Percentiles rank a stretch among this genome's conserved stretches.
These are phyloP conservation scores for Nannobrachium achirus DNA, from an alignment of 2,113 vertebrate species.

Conservation along the genomic window DNA sequence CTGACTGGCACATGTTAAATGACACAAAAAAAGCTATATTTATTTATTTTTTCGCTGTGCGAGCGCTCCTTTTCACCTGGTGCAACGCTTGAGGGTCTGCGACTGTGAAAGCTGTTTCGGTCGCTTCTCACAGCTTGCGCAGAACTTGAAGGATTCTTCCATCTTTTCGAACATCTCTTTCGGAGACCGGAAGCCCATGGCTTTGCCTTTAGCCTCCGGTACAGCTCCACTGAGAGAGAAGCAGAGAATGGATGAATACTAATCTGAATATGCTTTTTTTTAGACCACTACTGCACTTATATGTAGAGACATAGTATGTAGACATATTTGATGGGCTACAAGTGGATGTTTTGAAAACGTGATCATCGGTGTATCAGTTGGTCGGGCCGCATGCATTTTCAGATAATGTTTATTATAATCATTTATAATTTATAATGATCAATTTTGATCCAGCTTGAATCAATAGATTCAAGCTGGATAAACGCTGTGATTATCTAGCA, in stretches of 20 bases:
- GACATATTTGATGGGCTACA: too few relatives aligned
- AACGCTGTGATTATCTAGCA: too few relatives aligned
- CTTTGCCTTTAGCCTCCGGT: slow-evolving; percentile 66
- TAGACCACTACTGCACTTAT: too few relatives aligned
- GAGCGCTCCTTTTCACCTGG: slow-evolving; percentile 73
- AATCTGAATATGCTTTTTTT: too few relatives aligned
- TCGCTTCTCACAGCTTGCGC: slow-evolving; percentile 82
- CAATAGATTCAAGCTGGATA: too few relatives aligned
- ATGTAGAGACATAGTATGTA: too few relatives aligned
- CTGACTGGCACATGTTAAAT: background rate
- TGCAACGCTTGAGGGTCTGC: slow-evolving; percentile 84
- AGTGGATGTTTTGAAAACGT: too few relatives aligned
- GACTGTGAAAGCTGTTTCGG: slow-evolving; percentile 76
- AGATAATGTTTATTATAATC: too few relatives aligned
- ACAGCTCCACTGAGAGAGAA: slow-evolving; percentile 73
- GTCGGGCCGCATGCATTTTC: too few relatives aligned
- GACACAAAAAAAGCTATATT: background rate
- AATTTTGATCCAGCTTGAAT: too few relatives aligned
- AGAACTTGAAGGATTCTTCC: slow-evolving; percentile 91
- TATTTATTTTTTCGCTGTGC: background rate
- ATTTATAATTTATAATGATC: too few relatives aligned
- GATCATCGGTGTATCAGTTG: too few relatives aligned
- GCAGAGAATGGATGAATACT: background rate
- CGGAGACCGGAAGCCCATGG: slow-evolving; percentile 77
- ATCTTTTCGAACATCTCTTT: slow-evolving; percentile 93